Percentiles rank a stretch among this genome's conserved stretches.
Conservation (phyloP, 2,888 invertebrate species). For the Lobophora halterata region DNA sequence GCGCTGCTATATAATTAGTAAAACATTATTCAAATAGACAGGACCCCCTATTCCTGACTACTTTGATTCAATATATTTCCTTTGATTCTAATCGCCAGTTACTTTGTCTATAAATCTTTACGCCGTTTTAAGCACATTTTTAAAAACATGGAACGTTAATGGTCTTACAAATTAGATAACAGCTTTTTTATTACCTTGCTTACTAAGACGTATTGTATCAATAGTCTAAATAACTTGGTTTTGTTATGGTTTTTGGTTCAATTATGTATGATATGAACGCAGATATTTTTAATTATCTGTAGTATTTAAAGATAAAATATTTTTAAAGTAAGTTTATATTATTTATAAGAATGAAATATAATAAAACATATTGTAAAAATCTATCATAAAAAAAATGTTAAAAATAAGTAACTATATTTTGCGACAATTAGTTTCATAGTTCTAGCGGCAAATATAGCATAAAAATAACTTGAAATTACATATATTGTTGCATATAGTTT, state of each 20-base stretch:
- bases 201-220: constrained; percentile 18
- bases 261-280: too few relatives aligned
- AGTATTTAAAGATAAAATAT: too few relatives aligned
- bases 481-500: too few relatives aligned
- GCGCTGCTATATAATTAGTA: constrained; percentile 8
- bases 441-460: too few relatives aligned
- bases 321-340: too few relatives aligned
- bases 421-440: too few relatives aligned
- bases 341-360: too few relatives aligned
- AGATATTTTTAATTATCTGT: too few relatives aligned
- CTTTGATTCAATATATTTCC: not conserved
- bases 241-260: constrained; percentile 9
- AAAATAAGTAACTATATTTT: too few relatives aligned
- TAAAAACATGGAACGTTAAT: constrained; percentile 18
- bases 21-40: constrained; percentile 11
- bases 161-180: constrained; percentile 32
- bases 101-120: constrained; percentile 1
- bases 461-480: too few relatives aligned
- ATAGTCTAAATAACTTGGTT: constrained; percentile 19
- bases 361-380: too few relatives aligned
- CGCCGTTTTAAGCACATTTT: constrained; percentile 11
- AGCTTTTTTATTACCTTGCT: constrained; percentile 29
- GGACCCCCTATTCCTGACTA: not conserved
- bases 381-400: too few relatives aligned
- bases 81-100: constrained; percentile 1